Conservation (phyloP, 2,113 vertebrate genomes). For the Genyomyrus donnyi region DNA sequence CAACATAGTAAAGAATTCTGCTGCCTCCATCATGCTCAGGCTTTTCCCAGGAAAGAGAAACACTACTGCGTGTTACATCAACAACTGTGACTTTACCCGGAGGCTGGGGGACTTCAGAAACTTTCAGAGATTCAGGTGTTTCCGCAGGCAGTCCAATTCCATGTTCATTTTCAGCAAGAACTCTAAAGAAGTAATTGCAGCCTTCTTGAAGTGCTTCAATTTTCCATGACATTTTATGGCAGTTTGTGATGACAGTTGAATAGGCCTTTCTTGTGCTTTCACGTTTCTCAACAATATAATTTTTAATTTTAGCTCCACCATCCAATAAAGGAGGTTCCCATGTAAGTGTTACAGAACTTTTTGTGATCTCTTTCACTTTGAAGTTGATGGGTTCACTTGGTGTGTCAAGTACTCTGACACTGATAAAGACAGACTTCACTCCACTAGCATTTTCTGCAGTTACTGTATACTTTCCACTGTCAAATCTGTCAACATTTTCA, state of each 20-base stretch:
- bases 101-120: conserved; percentile 93
- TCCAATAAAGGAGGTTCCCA: conserved; percentile 93
- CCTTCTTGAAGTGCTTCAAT: conserved; percentile 88
- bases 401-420: conserved; percentile 88
- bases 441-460: conserved; percentile 89
- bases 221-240: conserved; percentile 89
- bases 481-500: conserved; percentile 91
- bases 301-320: conserved; percentile 92
- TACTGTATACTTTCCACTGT: conserved; percentile 89
- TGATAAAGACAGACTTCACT: conserved; percentile 89
- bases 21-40: conserved; percentile 92
- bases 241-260: conserved; percentile 79
- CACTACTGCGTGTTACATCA: conserved; percentile 83
- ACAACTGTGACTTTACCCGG: conserved; percentile 88
- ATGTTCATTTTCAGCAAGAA: conserved; percentile 90
- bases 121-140: conserved; percentile 81
- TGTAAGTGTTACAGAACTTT: conserved; percentile 81
- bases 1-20: conserved; percentile 84
- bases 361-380: conserved; percentile 85
- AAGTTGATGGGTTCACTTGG: conserved; percentile 87
- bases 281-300: conserved; percentile 92
- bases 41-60: conserved; percentile 86
- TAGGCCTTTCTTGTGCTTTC: conserved; percentile 94
- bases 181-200: conserved; percentile 86
- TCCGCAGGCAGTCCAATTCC: conserved; percentile 83